Base-by-base conservation (phyloP, 2,888 invertebrate species). In the Tortrix viridana region DNA sequence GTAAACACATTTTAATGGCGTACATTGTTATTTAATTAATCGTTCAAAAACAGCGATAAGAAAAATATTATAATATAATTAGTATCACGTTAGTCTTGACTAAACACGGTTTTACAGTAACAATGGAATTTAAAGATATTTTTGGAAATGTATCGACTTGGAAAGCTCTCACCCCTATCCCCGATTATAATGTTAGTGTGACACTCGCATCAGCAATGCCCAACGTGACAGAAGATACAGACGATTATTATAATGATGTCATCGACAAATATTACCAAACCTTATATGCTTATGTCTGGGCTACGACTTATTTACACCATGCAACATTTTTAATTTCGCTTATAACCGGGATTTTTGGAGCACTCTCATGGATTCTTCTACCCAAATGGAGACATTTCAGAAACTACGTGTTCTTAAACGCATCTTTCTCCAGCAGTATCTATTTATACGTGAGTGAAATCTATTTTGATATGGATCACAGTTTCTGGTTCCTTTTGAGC, bases 311-410 rank as follows among this genome's bases (percentile, higher is more conserved):
- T n/a, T 38, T 38, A 9, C 37, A 22, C 23, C 46, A 23, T 19
- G 16, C 23, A 5, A 19, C 52, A 14, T 20, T 5, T 14, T 16
- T 22, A 2, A 5, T 53, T 3, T 38, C 38, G 3, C 9, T 47
- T 7, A 14, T 50, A 12, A 38, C 37, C 1, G 7, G 38, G 14
- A 14, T 37, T 6, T 60, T 53, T 2, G 60, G 60, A 46, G n/a
- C 23, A 14, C 18, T 53, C 5, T 53, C 52, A 5, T 60, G 46
- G 52, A 46, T 23, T 9, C 46, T 60, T 9, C 38, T 60, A n/a
- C 38, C 52, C 6, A 60, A 60, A 60, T 60, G 53, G 60, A 37
- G 60, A 38, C 52, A 38, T 14, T 60, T 60, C 16, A 47, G 22
- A 18, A 60, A 60, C 38, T 60, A 26, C 9, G 46, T 38, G 5